phyloP scores from a whole-genome alignment of 1,140 invertebrate species.

The Oedothorax gibbosus region DNA sequence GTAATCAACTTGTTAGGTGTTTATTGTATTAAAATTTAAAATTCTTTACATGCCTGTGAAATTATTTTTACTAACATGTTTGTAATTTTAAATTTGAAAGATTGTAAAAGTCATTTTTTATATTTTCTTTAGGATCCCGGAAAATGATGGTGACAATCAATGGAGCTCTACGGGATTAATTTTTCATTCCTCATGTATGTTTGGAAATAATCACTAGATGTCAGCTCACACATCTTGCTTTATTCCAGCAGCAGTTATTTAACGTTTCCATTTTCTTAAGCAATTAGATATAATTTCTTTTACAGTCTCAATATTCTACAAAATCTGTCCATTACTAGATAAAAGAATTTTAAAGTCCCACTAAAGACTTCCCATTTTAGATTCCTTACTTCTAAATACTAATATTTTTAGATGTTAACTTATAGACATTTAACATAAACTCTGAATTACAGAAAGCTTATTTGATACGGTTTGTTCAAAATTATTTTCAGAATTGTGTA shows the following conservation, averaged over 20 bases:
- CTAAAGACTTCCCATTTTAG: no score
- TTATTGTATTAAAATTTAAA: no score
- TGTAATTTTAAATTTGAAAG: no score
- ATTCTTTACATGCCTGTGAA: no score
- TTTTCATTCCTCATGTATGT: neutral
- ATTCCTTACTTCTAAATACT: no score
- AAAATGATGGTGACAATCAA: slow-evolving; percentile 92
- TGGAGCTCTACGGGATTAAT: slow-evolving; percentile 70
- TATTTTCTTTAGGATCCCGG: slow-evolving; percentile 76
- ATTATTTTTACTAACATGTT: no score
- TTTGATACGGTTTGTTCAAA: no score
- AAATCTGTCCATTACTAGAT: slow-evolving; percentile 24
- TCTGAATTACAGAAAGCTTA: no score
- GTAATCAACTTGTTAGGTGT: no score
- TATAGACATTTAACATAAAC: no score
- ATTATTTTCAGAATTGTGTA: no score
- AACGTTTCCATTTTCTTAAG: slow-evolving; percentile 4
- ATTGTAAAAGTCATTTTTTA: neutral
- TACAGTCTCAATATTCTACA: neutral
- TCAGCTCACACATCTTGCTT: slow-evolving; percentile 11
- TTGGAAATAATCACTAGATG: slow-evolving; percentile 8
- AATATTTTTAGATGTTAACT: no score
- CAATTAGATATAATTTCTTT: neutral
- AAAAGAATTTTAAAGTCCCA: neutral
- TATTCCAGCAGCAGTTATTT: slow-evolving; percentile 13